Evolutionary conservation across 2,797 vertebrate species (phyloP).

Genomic region (Xenops minutus): DNA sequence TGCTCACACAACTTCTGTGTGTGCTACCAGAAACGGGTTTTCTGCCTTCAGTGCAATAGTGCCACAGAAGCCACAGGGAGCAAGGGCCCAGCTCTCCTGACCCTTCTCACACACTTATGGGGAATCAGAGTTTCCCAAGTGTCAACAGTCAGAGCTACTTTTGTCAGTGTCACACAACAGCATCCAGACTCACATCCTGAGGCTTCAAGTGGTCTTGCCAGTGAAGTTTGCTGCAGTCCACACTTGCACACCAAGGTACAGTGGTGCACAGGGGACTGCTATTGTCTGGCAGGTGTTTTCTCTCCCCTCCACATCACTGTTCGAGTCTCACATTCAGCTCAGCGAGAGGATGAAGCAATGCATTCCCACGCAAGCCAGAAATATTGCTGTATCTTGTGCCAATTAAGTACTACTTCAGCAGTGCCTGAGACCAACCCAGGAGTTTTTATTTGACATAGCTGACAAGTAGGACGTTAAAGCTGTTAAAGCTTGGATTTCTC

Average conservation of each 20-base stretch:
- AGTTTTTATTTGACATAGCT: background rate
- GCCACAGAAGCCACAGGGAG: background rate
- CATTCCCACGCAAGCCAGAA: background rate
- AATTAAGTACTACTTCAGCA: background rate
- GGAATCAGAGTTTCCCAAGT: accelerated
- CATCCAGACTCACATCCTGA: accelerated
- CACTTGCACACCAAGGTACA: accelerated
- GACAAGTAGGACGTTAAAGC: background rate
- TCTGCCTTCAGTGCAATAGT: background rate
- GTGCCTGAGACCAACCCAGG: accelerated
- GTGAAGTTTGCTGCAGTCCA: background rate
- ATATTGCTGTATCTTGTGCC: background rate
- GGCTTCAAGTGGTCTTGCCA: background rate
- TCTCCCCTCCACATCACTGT: background rate
- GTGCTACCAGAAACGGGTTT: background rate
- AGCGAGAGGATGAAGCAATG: background rate
- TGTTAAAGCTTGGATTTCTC: background rate
- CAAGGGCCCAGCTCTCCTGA: background rate
- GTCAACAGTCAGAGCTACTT: background rate
- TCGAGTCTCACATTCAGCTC: background rate
- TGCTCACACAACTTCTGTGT: background rate
- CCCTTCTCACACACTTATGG: background rate
- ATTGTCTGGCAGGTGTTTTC: accelerated
- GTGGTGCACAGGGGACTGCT: accelerated
- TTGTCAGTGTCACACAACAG: background rate